Evolutionary conservation across 2,113 vertebrate genomes (phyloP).

Genomic region (Nyctibius bracteatus): DNA sequence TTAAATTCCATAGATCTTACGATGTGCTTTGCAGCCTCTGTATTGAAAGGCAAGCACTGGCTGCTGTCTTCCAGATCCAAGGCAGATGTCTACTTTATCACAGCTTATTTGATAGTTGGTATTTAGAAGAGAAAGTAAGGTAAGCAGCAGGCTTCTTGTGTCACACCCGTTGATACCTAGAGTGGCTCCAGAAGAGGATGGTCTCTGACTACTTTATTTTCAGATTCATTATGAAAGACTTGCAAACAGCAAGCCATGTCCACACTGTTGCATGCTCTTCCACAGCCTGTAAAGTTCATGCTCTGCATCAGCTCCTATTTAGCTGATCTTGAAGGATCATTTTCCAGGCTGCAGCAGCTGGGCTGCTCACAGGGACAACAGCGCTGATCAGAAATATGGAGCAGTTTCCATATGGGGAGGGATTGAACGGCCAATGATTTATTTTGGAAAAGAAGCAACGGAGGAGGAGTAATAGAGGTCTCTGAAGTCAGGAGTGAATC

Average conservation of each 20-base stretch:
- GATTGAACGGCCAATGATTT: not conserved
- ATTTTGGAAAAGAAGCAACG: not conserved
- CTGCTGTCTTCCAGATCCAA: not conserved
- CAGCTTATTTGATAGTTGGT: not conserved
- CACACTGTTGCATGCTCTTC: not conserved
- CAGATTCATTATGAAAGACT: not conserved
- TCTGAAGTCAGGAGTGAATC: not conserved
- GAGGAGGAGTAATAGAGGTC: not conserved
- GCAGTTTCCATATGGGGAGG: not conserved
- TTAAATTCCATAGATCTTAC: not conserved
- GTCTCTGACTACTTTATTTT: not conserved
- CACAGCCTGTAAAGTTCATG: not conserved
- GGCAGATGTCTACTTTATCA: not conserved
- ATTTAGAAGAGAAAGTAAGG: not conserved
- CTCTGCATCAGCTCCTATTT: not conserved
- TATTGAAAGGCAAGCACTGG: not conserved
- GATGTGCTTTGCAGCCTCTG: not conserved
- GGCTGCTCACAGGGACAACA: not conserved
- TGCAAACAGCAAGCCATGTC: not conserved
- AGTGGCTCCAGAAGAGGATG: not conserved
- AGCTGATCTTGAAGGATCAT: not conserved
- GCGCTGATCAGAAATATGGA: not conserved
- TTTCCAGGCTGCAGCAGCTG: not conserved
- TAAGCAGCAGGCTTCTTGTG: not conserved
- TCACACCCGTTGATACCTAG: rapidly evolving